Conservation (phyloP, 2,888 invertebrate species). For the Pyrrhia umbra region DNA sequence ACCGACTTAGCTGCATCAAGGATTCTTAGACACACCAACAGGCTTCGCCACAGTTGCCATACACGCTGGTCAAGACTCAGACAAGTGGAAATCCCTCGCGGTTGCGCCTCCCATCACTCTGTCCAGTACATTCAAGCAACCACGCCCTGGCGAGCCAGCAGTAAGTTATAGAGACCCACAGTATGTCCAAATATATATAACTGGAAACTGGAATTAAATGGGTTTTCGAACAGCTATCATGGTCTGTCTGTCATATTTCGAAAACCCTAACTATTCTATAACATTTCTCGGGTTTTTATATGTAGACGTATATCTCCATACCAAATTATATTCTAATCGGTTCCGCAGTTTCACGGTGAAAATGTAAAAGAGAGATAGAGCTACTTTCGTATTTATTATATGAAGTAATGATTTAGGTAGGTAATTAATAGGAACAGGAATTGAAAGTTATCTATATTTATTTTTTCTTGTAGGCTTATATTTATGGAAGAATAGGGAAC, state of each 20-base stretch:
- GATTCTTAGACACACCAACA: slow-evolving; percentile 90
- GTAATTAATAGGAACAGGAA: no score
- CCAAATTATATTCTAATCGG: no score
- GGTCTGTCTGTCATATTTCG: no score
- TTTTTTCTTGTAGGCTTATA: slow-evolving; percentile 92
- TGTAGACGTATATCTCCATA: no score
- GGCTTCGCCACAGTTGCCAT: slow-evolving; percentile 97
- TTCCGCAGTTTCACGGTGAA: no score
- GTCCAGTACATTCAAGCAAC: slow-evolving; percentile 98
- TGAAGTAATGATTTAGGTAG: no score
- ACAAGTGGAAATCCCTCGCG: slow-evolving; percentile 95
- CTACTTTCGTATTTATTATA: no score
- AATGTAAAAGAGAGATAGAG: no score
- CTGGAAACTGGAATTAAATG: no score
- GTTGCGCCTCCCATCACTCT: slow-evolving; percentile 97
- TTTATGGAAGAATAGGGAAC: slow-evolving; percentile 98
- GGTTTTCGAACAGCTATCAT: no score
- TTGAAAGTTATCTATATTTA: neutral
- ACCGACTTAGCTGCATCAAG: slow-evolving; percentile 68
- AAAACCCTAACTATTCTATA: no score
- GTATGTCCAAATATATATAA: neutral
- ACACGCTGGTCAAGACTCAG: slow-evolving; percentile 97
- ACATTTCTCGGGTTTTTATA: no score
- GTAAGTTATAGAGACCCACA: slow-evolving; percentile 83
- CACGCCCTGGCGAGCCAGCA: slow-evolving; percentile 94